phyloP scores from a whole-genome alignment of 2,888 invertebrate species.

The Agonopterix arenella region DNA sequence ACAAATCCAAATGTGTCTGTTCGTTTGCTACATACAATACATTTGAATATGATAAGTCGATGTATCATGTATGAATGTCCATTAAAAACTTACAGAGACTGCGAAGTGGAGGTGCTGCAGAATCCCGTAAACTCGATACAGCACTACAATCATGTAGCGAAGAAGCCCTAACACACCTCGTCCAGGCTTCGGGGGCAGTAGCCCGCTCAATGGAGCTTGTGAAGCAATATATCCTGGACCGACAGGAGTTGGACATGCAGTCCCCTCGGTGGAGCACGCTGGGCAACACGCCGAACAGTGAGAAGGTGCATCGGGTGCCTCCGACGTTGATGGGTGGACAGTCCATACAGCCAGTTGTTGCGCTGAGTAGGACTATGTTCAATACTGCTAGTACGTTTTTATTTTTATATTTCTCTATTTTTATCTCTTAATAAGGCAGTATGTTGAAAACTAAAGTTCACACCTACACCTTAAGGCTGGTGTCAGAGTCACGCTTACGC shows the following conservation, averaged over 20 bases:
- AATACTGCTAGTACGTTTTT: constrained; percentile 12
- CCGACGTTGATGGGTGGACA: constrained; percentile 58
- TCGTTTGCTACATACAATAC: too few species aligned
- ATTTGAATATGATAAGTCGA: too few species aligned
- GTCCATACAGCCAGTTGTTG: constrained; percentile 60
- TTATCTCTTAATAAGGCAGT: too few species aligned
- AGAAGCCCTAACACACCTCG: constrained; percentile 48
- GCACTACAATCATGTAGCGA: constrained; percentile 48
- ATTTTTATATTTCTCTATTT: too few species aligned
- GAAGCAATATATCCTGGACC: constrained; percentile 40
- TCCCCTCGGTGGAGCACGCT: constrained; percentile 50
- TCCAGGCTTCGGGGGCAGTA: constrained; percentile 52
- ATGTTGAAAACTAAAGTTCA: too few species aligned
- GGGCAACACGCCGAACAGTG: constrained; percentile 39
- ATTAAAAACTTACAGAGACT: constrained; percentile 32
- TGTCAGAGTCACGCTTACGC: too few species aligned
- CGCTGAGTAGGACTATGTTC: constrained; percentile 47
- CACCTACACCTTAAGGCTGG: too few species aligned
- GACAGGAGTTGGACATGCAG: constrained; percentile 32
- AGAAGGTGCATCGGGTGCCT: constrained; percentile 52
- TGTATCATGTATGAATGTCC: too few species aligned
- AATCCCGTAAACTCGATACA: constrained; percentile 43
- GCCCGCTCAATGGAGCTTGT: constrained; percentile 44
- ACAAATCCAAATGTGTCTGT: too few species aligned
- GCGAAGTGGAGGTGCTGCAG: constrained; percentile 41